These are phyloP conservation scores for Blastomussa wellsi DNA, from an alignment of 92 coral and sea anemone species.

Conservation along the genomic window DNA sequence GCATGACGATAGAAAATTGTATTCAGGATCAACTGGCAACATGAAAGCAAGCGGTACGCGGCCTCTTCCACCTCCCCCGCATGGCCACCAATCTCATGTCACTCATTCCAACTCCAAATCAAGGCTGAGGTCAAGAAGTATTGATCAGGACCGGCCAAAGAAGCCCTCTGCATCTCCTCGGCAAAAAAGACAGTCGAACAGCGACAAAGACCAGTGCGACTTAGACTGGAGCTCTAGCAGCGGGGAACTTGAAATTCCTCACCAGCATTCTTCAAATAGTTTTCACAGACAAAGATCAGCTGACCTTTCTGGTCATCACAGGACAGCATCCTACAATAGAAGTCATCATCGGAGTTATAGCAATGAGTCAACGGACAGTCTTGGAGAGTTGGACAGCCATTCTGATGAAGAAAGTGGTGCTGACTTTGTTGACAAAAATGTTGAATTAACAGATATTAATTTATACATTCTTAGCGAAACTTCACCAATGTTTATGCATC, in stretches of 20 bases:
- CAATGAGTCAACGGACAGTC: conserved; percentile 35
- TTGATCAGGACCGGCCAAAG: conserved; percentile 26
- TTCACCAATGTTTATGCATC: conserved; percentile 87
- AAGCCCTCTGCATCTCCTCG: conserved; percentile 6
- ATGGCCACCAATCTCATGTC: conserved; percentile 12
- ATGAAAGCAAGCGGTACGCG: conserved; percentile 32
- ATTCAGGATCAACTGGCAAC: background rate
- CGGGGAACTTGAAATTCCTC: conserved; percentile 63
- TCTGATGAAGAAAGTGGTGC: conserved; percentile 46
- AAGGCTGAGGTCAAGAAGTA: conserved; percentile 17
- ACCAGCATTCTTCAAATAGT: conserved; percentile 19
- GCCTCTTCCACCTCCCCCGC: conserved; percentile 80
- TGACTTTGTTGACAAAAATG: background rate
- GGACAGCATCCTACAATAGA: conserved; percentile 4
- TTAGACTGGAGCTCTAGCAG: conserved; percentile 89
- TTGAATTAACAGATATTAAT: conserved; percentile 58
- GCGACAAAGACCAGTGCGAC: conserved; percentile 32
- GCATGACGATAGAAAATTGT: background rate
- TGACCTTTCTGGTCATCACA: conserved; percentile 6
- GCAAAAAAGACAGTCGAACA: background rate
- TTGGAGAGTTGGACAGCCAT: conserved; percentile 28
- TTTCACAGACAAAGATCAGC: conserved; percentile 36
- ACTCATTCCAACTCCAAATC: conserved; percentile 8
- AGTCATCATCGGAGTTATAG: conserved; percentile 32
- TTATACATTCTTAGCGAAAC: conserved; percentile 78